Evolutionary conservation across 2,113 vertebrate species (phyloP).

Genomic region (Erpornis zantholeuca): DNA sequence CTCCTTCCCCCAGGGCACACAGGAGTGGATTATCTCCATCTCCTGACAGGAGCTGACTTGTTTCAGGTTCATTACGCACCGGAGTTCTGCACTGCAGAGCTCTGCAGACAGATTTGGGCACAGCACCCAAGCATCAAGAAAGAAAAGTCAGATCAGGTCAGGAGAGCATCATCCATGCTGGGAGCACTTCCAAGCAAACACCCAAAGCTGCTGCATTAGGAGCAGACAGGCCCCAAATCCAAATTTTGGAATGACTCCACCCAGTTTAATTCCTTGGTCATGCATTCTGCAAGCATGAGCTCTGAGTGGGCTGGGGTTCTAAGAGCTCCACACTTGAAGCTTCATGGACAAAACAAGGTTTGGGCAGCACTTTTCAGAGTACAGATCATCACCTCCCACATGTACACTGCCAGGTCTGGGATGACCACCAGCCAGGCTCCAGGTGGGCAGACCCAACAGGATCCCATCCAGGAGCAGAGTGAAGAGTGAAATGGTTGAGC

Average conservation of each 20-base stretch:
- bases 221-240: slow-evolving; percentile 24
- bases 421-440: not conserved
- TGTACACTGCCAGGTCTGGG: not conserved
- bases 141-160: slow-evolving; percentile 55
- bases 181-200: slow-evolving; percentile 59
- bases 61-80: not conserved
- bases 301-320: not conserved
- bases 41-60: not conserved
- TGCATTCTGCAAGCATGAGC: slow-evolving; percentile 37
- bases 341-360: not conserved
- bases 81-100: not conserved
- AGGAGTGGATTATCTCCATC: not conserved
- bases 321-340: not conserved
- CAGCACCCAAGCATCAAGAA: not conserved
- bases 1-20: not conserved
- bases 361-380: not conserved
- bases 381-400: not conserved
- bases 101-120: not conserved
- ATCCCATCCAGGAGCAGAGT: not conserved
- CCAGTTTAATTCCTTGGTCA: slow-evolving; percentile 46
- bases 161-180: slow-evolving; percentile 38
- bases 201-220: slow-evolving; percentile 32
- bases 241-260: slow-evolving; percentile 48
- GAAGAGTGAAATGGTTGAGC: not conserved
- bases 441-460: not conserved